Evolutionary conservation across 2,113 vertebrate species (phyloP).

Genomic region (Brachypodius melanocephalos): DNA sequence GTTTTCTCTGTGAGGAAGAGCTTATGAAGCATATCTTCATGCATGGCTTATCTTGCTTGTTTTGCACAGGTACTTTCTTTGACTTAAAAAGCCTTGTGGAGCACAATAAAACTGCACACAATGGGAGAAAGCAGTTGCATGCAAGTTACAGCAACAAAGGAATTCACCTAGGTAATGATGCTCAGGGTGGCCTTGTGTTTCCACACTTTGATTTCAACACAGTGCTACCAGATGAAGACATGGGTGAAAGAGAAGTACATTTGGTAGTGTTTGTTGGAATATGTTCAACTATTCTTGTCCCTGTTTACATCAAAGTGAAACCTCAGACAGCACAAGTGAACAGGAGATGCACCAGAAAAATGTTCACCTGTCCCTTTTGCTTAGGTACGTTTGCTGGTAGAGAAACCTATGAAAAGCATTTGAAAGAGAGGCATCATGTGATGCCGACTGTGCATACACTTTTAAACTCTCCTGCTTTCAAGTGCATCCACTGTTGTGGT

Average conservation of each 20-base stretch:
- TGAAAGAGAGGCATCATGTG: slow-evolving; percentile 91
- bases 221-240: slow-evolving; percentile 81
- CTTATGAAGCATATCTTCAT: slow-evolving; percentile 88
- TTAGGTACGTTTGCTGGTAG: slow-evolving; percentile 78
- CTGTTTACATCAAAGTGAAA: slow-evolving; percentile 86
- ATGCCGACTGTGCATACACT: slow-evolving; percentile 92
- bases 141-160: slow-evolving; percentile 86
- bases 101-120: slow-evolving; percentile 83
- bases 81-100: slow-evolving; percentile 85
- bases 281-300: slow-evolving; percentile 72
- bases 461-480: slow-evolving; percentile 90
- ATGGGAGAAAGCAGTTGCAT: slow-evolving; percentile 81
- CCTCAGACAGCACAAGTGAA: slow-evolving; percentile 67
- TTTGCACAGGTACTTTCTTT: slow-evolving; percentile 88
- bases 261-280: slow-evolving; percentile 84
- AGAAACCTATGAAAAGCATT: slow-evolving; percentile 82
- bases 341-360: slow-evolving; percentile 33
- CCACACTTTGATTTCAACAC: slow-evolving; percentile 90
- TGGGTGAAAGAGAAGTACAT: slow-evolving; percentile 88
- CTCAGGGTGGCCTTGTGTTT: slow-evolving; percentile 81
- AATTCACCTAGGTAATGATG: slow-evolving; percentile 81
- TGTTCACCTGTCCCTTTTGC: slow-evolving; percentile 88
- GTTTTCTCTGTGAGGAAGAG: slow-evolving; percentile 83
- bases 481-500: slow-evolving; percentile 95
- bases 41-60: slow-evolving; percentile 91